Evolutionary conservation across 2,113 vertebrate species (phyloP).

Genomic region (Leptobrachium ailaonicum): DNA sequence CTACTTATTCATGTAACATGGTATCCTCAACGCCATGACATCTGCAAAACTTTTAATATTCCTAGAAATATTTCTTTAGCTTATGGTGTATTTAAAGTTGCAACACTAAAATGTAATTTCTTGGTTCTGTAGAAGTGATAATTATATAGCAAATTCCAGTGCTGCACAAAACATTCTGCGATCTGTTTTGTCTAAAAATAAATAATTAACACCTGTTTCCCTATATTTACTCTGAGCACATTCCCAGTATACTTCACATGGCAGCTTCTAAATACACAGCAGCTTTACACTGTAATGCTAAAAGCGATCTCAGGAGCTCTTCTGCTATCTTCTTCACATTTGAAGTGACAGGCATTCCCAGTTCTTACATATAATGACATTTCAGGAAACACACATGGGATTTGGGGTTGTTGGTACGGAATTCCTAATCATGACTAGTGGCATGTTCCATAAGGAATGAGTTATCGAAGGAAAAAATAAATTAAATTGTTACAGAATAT

Average conservation of each 20-base stretch:
- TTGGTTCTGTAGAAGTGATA: too few relatives aligned
- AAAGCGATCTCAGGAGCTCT: slow-evolving; percentile 26
- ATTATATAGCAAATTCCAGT: too few relatives aligned
- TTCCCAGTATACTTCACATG: background rate
- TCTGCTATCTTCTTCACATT: slow-evolving; percentile 39
- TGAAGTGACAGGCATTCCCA: slow-evolving; percentile 42
- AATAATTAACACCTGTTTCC: slow-evolving; percentile 1
- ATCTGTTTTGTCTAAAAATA: background rate
- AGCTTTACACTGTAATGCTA: slow-evolving; percentile 36
- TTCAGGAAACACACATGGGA: slow-evolving; percentile 27
- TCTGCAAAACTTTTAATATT: too few relatives aligned
- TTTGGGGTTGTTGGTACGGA: slow-evolving; percentile 11
- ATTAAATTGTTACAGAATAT: background rate
- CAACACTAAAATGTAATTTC: too few relatives aligned
- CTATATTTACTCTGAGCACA: slow-evolving; percentile 6
- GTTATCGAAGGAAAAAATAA: background rate
- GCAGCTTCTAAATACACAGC: background rate
- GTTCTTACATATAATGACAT: slow-evolving; percentile 39
- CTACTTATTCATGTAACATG: too few relatives aligned
- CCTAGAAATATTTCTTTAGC: too few relatives aligned
- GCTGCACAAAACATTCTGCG: background rate
- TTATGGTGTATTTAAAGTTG: too few relatives aligned
- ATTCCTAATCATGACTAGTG: slow-evolving; percentile 5
- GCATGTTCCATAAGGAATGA: background rate
- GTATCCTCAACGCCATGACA: too few relatives aligned